These are phyloP conservation scores for Denticeps clupeoides DNA, from an alignment of 2,797 vertebrate species.

Conservation along the genomic window DNA sequence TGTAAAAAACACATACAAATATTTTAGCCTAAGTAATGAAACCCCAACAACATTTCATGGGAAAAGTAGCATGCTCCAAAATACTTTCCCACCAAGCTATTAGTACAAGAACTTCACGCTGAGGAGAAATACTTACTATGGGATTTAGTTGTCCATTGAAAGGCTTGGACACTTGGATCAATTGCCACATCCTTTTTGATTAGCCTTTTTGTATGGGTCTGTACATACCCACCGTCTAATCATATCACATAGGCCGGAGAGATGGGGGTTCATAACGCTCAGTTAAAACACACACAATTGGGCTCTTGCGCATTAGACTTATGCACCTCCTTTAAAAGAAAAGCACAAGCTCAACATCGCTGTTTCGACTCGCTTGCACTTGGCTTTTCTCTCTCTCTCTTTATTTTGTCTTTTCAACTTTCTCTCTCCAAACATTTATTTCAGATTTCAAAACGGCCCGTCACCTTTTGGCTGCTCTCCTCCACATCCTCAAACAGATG, in stretches of 20 bases:
- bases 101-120: conserved; percentile 45
- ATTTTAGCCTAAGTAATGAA: too few relatives aligned
- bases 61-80: conserved; percentile 32
- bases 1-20: too few relatives aligned
- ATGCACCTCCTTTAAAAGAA: conserved; percentile 97
- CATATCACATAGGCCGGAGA: conserved; percentile 84
- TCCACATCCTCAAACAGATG: conserved; percentile 91
- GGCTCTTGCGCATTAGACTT: conserved; percentile 94
- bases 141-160: conserved; percentile 89
- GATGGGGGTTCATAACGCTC: conserved; percentile 56
- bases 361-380: conserved; percentile 37
- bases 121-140: conserved; percentile 94
- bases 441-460: conserved; percentile 65
- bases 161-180: conserved; percentile 86
- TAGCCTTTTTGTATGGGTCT: conserved; percentile 61
- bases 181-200: conserved; percentile 89
- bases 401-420: conserved; percentile 26
- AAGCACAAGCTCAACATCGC: conserved; percentile 93
- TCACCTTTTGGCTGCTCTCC: conserved; percentile 94
- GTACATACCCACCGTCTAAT: conserved; percentile 86
- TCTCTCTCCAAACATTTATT: conserved; percentile 45
- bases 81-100: conserved; percentile 26
- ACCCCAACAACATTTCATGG: conserved; percentile 19
- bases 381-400: conserved; percentile 35
- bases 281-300: conserved; percentile 77